Conservation (phyloP, 2,797 vertebrate species). For the Hydrophis major region DNA sequence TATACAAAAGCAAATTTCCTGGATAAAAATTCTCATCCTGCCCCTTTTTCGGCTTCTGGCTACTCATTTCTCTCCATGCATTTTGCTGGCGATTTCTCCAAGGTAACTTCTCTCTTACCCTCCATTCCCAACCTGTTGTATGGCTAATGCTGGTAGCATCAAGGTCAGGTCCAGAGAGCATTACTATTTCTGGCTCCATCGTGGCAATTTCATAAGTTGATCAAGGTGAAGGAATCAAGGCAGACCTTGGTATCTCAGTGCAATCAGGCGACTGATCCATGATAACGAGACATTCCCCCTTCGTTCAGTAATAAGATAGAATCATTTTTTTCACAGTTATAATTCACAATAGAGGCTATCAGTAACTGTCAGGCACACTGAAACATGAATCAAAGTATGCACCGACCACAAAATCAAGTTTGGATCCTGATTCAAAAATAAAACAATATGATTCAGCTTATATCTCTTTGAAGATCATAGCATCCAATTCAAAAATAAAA, state of each 20-base stretch:
- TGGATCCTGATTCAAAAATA: neutral
- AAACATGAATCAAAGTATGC: too few species aligned
- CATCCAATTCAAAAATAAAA: too few species aligned
- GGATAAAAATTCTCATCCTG: neutral
- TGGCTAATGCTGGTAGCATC: neutral
- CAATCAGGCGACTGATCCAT: neutral
- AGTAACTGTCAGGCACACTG: neutral
- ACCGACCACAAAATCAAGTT: neutral
- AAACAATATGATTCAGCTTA: neutral
- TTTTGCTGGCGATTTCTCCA: neutral
- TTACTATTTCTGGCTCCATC: neutral
- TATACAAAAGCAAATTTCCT: neutral
- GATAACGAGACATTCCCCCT: neutral
- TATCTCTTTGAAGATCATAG: too few species aligned
- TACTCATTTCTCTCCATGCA: neutral
- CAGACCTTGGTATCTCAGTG: neutral
- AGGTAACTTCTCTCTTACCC: neutral
- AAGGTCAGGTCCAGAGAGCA: neutral
- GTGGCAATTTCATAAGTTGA: neutral
- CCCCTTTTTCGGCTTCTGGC: neutral
- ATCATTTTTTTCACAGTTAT: neutral
- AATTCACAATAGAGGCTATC: neutral
- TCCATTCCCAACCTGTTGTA: neutral
- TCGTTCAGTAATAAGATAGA: neutral
- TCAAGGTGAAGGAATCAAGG: slow-evolving; percentile 25